Base-by-base conservation (phyloP, 2,888 invertebrate species). In the Agriopis marginaria region DNA sequence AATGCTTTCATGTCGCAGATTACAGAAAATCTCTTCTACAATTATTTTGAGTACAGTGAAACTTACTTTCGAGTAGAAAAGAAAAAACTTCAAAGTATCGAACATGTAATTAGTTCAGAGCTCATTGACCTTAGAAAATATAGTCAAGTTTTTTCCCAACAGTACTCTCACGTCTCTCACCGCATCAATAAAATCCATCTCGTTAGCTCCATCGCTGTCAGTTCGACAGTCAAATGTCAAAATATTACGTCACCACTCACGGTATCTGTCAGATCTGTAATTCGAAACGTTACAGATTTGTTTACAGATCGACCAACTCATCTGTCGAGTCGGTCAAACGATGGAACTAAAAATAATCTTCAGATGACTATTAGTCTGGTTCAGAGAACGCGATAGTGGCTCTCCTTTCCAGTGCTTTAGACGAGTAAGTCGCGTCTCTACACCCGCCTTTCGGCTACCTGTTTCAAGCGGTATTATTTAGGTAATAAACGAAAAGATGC, bases 221-320 rank as follows among this genome's bases (percentile, higher is more conserved):
- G n/a, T 44, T 32, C 59, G 71, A 71, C 71, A 63, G 59, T 23
- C 55, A 58, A 59, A 63, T 50, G 73, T 71, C 73, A 66, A 68
- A 63, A 70, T 62, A 70, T 75, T 70, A 66, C 73, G 67, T 67
- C 70, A 72, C 63, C 54, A 47, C 45, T 65, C 59, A 44, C 64
- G 49, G 7, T 72, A 69, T 65, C 65, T 61, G 71, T 23, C 65
- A 47, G 60, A 72, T 70, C 61, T n/a, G 47, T 54, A 64, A 63
- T 69, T 64, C 47, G 64, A 17, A 23, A 5, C 44, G 3, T 58
- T 14, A n/a, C n/a, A n/a, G n/a, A n/a, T n/a, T 58, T 14, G 14
- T 40, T 40, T 39, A 23, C n/a, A 14, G 14, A 40, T 1, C 1
- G 1, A 42, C 42, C 39, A 56, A 7, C 14, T 6, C 17, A 17